Conservation (phyloP, 1,140 invertebrate species). For the Brachionus sp. region DNA sequence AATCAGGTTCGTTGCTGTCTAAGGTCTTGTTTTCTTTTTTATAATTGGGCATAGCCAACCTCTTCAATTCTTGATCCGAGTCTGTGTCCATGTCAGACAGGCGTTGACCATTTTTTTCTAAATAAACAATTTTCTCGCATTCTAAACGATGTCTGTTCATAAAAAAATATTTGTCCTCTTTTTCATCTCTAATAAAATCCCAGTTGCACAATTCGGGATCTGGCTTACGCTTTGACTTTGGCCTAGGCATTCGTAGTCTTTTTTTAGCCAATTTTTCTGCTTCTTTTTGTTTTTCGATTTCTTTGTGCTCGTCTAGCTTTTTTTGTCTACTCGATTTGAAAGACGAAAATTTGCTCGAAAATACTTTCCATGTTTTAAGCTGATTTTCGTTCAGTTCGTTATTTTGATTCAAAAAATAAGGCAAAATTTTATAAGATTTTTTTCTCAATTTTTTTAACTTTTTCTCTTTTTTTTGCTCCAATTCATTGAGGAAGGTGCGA, state of each 20-base stretch:
- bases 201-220: not conserved
- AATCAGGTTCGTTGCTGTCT: not conserved
- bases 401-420: constrained; percentile 26
- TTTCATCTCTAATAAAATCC: constrained; percentile 14
- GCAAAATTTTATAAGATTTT: constrained; percentile 42
- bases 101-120: not conserved
- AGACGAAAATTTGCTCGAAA: not conserved
- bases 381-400: constrained; percentile 31
- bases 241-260: not conserved
- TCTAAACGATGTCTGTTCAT: not conserved
- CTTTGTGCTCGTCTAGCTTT: not conserved
- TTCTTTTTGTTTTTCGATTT: not conserved
- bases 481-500: not conserved
- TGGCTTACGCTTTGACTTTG: not conserved
- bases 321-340: not conserved
- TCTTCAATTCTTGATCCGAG: not conserved
- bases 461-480: not conserved
- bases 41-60: no score
- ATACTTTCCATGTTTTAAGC: not conserved
- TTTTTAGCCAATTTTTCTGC: not conserved
- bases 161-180: constrained; percentile 18
- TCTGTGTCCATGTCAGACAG: not conserved
- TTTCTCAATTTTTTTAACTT: not conserved
- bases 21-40: not conserved
- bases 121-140: constrained; percentile 31